Base-by-base conservation (phyloP, 2,888 invertebrate species). In the Salpingus planirostris region DNA sequence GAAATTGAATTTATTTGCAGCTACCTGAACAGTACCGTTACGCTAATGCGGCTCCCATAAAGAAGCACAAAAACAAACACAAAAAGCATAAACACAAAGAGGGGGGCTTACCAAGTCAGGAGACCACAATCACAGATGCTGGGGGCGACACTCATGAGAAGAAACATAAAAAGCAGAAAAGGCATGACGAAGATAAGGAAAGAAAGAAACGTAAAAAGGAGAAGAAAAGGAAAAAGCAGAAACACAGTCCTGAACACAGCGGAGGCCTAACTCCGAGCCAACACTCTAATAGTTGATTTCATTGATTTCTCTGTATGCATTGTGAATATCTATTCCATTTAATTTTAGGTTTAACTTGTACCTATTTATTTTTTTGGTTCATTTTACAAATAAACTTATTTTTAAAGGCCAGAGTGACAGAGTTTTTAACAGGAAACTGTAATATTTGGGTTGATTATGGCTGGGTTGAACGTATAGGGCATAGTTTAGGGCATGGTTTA, bases 1-100 rank as follows among this genome's bases (percentile, higher is more conserved):
- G n/a, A n/a, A n/a, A n/a, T n/a, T n/a, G n/a, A n/a, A n/a, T n/a
- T n/a, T n/a, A n/a, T n/a, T n/a, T 66, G 11, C 54, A 86, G 74
- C 69, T 95, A 47, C 95, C 95, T 11, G 95, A 95, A 65, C 93
- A 95, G 65, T 93, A 92, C 66, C 78, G 93, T 47, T 85, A 90
- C 62, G 81, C 91, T 54, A 92, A 85, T 68, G 87, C 90, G 54
- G 80, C 87, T 43, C 90, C 92, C 42, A 86, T 87, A 55, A 88
- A 89, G 62, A 87, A 90, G 66, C 92, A 92, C 59, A 92, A 92
- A 67, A 92, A 89, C 59, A 91, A 92, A 64, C 92, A 93, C 62
- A 92, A 92, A 73, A 90, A 90, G 59, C 91, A 90, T 53, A 89
- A 89, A 66, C 88, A 89, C 58, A 90, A 90, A 69, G 87, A 87